Conservation (phyloP, 92 coral and sea anemone genomes). For the Epizoanthus ramosus region DNA sequence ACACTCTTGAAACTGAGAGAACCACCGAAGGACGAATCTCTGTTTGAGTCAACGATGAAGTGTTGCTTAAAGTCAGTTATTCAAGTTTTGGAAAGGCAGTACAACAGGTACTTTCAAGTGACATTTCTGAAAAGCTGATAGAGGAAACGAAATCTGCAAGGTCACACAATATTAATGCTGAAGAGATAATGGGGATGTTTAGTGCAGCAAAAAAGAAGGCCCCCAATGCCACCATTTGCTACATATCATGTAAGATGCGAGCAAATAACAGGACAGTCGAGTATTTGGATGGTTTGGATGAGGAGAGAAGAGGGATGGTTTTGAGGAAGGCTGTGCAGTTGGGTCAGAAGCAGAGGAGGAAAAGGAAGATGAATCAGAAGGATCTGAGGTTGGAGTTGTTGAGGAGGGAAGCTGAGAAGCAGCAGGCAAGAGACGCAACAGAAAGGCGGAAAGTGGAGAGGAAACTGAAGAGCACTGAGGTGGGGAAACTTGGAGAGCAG, state of each 20-base stretch:
- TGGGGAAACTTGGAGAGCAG: neutral
- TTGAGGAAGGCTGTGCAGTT: neutral
- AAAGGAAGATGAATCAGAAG: neutral
- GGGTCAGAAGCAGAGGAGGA: neutral
- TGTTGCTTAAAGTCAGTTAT: neutral
- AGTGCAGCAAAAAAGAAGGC: neutral
- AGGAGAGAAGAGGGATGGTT: neutral
- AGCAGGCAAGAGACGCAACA: neutral
- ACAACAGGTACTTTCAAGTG: neutral
- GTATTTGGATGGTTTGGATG: neutral
- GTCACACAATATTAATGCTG: conserved; percentile 28
- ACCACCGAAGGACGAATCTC: neutral
- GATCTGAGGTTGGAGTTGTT: neutral
- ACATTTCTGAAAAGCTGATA: too few species aligned
- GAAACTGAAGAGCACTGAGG: neutral
- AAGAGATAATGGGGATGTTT: conserved; percentile 16
- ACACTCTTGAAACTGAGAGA: neutral
- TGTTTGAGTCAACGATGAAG: neutral
- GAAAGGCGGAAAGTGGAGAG: neutral
- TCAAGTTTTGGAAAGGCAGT: neutral
- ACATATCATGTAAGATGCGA: neutral
- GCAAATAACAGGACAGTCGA: conserved; percentile 9
- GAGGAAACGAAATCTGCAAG: conserved; percentile 7
- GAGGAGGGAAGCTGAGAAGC: neutral
- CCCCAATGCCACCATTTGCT: conserved; percentile 23